Conservation (phyloP, 2,113 vertebrate genomes). For the western clawed frog (Xenopus tropicalis) region DNA sequence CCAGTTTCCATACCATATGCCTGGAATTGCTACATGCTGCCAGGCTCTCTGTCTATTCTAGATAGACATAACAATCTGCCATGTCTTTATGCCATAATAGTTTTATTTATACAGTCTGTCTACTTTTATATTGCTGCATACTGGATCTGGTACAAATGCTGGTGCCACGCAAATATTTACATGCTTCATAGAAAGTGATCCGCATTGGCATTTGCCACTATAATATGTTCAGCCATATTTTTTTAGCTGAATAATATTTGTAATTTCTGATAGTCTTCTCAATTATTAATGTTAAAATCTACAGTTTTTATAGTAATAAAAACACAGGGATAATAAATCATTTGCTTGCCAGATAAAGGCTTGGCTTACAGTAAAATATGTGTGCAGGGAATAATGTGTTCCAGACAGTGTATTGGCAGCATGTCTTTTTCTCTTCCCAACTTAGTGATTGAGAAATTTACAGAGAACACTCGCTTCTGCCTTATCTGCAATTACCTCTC, state of each 20-base stretch:
- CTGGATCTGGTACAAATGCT: not conserved
- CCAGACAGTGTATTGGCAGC: no score
- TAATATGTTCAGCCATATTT: no score
- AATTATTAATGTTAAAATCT: no score
- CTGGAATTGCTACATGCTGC: conserved; percentile 22
- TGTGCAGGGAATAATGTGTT: no score
- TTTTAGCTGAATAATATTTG: no score
- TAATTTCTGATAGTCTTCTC: no score
- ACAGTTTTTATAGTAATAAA: no score
- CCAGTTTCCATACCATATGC: conserved; percentile 21
- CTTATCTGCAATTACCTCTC: conserved; percentile 97
- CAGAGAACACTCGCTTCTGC: conserved; percentile 94
- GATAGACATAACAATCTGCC: conserved; percentile 43
- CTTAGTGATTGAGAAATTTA: conserved; percentile 95
- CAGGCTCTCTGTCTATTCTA: conserved; percentile 16
- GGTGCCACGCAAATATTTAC: not conserved
- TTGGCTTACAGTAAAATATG: no score
- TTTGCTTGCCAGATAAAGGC: no score
- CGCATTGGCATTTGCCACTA: no score
- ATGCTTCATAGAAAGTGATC: no score
- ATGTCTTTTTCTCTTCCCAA: not conserved
- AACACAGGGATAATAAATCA: no score
- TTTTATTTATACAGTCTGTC: conserved; percentile 16
- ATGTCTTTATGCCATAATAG: conserved; percentile 17
- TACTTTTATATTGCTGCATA: not conserved